Evolutionary conservation across 2,797 vertebrate genomes (phyloP), one percentile per base, ranked within the genome.

Genomic region (Anableps anableps): DNA sequence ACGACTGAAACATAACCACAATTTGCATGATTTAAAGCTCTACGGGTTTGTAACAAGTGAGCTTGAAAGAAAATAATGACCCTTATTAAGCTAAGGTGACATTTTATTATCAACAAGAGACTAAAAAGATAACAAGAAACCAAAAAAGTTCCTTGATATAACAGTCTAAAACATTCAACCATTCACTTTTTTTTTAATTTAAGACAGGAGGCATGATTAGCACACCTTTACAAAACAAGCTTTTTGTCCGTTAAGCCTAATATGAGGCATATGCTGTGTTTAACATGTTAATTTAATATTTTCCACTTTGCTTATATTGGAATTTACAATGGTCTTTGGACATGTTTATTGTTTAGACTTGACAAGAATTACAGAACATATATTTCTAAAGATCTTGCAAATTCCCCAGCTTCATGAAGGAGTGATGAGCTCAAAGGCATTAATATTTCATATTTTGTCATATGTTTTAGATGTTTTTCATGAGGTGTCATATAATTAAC

Each of bases 21-120:
- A 88, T 93, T 92, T 92, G 80, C 92, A 92, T 92, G 84, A 90
- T 90, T 93, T 58, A 90, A 88, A 91, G 82, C 84, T 80, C 21
- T 58, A 78, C 75, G 74, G 78, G 86, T 83, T 91, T 89, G 83
- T 66, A 60, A 62, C 53, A 74, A 81, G 77, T 53, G 76, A 80
- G 75, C 83, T 83, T 72, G 38, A 87, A 83, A 53, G 77, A 83
- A 73, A 88, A 86, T 80, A 48, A 14, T 29, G 13, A 34, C 8
- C n/a, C 29, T 23, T 75, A 41, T 64, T 62, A 75, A 21, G 38
- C 9, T 43, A 51, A 68, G 76, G 14, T 79, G n/a, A 41, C 38
- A 43, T 74, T 51, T 29, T 34, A 19, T 66, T 17, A 75, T 43
- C 9, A 68, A 68, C 31, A 58, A 53, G n/a, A 43, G 29, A 76